A percentile compares a stretch with the other conserved stretches of the same genome.
These are phyloP conservation scores for Caenorhabditis tropicalis DNA, from an alignment of 1,140 invertebrate species.

Conservation along the genomic window DNA sequence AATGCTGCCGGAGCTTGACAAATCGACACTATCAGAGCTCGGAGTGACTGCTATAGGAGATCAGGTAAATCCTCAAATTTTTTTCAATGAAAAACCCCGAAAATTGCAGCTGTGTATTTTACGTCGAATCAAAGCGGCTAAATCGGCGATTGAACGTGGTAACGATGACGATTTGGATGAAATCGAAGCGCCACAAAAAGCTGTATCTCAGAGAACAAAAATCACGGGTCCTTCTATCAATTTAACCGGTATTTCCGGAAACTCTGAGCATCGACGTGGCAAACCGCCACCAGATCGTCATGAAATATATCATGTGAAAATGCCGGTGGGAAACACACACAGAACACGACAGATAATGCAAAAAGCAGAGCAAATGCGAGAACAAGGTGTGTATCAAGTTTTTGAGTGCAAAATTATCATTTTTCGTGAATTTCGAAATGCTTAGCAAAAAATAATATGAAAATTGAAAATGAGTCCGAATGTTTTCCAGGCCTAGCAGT, in stretches of 20 bases:
- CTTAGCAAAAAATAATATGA: neutral
- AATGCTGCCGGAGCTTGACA: constrained; percentile 43
- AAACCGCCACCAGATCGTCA: constrained; percentile 51
- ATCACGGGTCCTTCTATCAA: neutral
- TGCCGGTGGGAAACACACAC: constrained; percentile 44
- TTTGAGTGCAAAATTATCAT: neutral
- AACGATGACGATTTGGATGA: neutral
- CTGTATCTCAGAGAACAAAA: neutral
- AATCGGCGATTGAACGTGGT: constrained; percentile 1
- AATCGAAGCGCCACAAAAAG: neutral
- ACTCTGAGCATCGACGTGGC: constrained; percentile 36
- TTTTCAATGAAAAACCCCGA: neutral
- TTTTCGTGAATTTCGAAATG: neutral
- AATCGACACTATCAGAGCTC: constrained; percentile 36
- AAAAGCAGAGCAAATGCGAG: neutral
- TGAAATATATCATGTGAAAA: constrained; percentile 54
- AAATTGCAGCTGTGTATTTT: constrained; percentile 29
- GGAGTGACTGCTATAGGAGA: constrained; percentile 50
- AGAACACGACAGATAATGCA: constrained; percentile 32
- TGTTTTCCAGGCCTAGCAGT: constrained; percentile 35
- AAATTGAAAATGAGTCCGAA: no score
- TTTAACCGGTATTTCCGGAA: neutral
- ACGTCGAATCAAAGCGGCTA: constrained; percentile 11
- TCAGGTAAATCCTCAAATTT: constrained; percentile 3
- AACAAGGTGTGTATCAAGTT: neutral